Conservation (phyloP, 2,113 vertebrate genomes). For the Oncorhynchus keta region DNA sequence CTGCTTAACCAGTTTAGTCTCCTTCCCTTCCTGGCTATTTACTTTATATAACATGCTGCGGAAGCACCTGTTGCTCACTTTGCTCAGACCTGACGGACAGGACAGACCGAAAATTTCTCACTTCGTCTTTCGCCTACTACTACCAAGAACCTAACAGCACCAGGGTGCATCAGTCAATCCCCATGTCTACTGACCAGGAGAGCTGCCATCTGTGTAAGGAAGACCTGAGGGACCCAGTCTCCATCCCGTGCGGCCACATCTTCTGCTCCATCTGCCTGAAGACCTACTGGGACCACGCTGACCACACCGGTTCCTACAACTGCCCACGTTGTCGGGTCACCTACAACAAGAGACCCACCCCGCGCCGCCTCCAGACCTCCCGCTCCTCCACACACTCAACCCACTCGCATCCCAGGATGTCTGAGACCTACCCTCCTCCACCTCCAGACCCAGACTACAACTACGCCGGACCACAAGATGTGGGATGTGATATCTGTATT, state of each 20-base stretch:
- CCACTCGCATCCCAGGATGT: conserved; percentile 37
- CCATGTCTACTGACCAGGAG: conserved; percentile 73
- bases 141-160: conserved; percentile 1
- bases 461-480: conserved; percentile 70
- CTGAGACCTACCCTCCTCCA: conserved; percentile 62
- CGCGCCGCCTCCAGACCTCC: conserved; percentile 60
- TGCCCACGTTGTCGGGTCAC: conserved; percentile 74
- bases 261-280: conserved; percentile 77
- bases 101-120: conserved; percentile 12
- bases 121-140: conserved; percentile 7
- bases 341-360: conserved; percentile 76
- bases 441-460: conserved; percentile 79
- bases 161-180: neutral
- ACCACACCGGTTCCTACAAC: conserved; percentile 64
- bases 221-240: conserved; percentile 72
- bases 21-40: conserved; percentile 61
- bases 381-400: conserved; percentile 34
- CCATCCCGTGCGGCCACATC: conserved; percentile 75
- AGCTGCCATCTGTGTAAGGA: conserved; percentile 77
- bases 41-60: conserved; percentile 67
- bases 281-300: conserved; percentile 80
- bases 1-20: conserved; percentile 79
- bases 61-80: conserved; percentile 59
- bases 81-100: conserved; percentile 45
- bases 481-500: conserved; percentile 82